phyloP scores from a whole-genome alignment of 2,888 invertebrate genomes.

The Galeruca laticollis region DNA sequence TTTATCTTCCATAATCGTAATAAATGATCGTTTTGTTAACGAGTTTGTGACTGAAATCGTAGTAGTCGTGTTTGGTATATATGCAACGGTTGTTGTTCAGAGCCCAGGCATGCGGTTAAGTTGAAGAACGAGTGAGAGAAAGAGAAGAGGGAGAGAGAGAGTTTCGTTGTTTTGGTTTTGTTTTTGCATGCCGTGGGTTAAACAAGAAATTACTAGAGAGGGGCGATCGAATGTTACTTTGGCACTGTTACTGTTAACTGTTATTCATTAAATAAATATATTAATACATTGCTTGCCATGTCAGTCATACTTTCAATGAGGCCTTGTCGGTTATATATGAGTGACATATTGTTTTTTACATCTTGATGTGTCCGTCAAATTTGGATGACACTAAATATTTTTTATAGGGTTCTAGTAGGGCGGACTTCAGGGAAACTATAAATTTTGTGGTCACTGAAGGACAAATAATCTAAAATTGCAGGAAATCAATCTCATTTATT shows the following conservation, averaged over 20 bases:
- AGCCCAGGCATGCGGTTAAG: background rate
- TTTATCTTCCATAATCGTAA: conserved; percentile 6
- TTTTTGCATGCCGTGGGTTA: conserved; percentile 9
- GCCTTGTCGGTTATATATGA: too few relatives aligned
- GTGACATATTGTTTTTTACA: too few relatives aligned
- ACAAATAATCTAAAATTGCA: too few relatives aligned
- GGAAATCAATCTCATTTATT: too few relatives aligned
- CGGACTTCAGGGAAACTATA: too few relatives aligned
- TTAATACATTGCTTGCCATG: background rate
- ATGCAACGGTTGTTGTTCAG: conserved; percentile 7
- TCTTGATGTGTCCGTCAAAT: too few relatives aligned
- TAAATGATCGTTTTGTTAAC: conserved; percentile 2
- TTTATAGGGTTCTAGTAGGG: too few relatives aligned
- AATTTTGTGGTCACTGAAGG: too few relatives aligned
- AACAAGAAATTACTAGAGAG: background rate
- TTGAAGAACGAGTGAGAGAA: too few relatives aligned
- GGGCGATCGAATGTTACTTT: background rate
- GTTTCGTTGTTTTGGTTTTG: conserved; percentile 11
- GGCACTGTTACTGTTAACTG: background rate
- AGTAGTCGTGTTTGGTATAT: conserved; percentile 1
- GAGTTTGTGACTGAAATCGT: background rate
- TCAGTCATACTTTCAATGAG: too few relatives aligned
- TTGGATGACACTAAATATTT: too few relatives aligned
- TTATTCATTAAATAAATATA: background rate
- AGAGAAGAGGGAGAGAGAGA: background rate